Base-by-base conservation (phyloP, 2,797 vertebrate genomes). In the Toxotes lorentzi region DNA sequence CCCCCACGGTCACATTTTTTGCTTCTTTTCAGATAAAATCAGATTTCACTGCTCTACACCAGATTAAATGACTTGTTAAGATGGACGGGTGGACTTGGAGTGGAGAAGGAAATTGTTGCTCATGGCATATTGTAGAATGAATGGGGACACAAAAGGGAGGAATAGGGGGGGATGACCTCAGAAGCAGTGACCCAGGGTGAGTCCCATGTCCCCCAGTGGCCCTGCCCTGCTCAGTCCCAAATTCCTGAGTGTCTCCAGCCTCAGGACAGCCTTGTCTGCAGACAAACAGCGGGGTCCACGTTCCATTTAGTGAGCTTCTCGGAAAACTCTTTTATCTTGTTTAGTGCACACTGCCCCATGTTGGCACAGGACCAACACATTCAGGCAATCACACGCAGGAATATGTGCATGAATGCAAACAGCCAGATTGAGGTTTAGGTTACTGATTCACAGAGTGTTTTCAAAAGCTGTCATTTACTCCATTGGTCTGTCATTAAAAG, bases 141-240 rank as follows among this genome's bases (percentile, higher is more conserved):
- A 86, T 84, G 68, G 73, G 81, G 89, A 91, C 86, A 88, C 77
- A 88, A 79, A 77, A 40, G 77, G 64, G 72, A 71, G 38, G 64
- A 47, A n/a, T 1, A 10, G 63, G 23, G 48, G 57, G 57, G 57
- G 57, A 70, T 84, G 89, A 94, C 92, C 89, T 91, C 86, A 76
- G 83, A 94, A 60, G 86, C 94, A 94, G 85, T 95, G 94, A 95
- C 94, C 89, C 82, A 89, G 79, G 93, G 89, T 72, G 79, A 94
- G 92, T 88, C 85, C 73, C 83, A 69, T 88, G 90, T 93, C 91
- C 82, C 89, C 88, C 59, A 68, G 86, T 86, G 85, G 81, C 71
- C 84, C 78, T 72, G 56, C 86, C 79, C 83, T 64, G 40, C 86
- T 85, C 81, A 78, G 89, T 60, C 83, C 84, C 83, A 87, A 90